Percentiles rank a stretch among this genome's conserved stretches.
Conservation (phyloP, 2,888 invertebrate genomes). For the Eupeodes luniger region DNA sequence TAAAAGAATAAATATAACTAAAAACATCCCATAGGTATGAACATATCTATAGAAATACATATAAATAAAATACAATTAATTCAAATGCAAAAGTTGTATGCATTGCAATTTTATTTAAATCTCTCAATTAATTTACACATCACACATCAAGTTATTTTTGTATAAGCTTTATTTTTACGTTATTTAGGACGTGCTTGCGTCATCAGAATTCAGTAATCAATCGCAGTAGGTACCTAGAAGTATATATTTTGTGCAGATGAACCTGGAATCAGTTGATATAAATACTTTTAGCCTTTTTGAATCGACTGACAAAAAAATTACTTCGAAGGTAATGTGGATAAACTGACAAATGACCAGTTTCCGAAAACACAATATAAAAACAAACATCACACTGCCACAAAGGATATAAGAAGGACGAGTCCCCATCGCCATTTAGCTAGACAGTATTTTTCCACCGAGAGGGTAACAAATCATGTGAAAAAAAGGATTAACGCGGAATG, state of each 20-base stretch:
- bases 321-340: slow-evolving; percentile 46
- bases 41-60: not conserved
- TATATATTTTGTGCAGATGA: not conserved
- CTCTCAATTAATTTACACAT: slow-evolving; percentile 23
- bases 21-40: not conserved
- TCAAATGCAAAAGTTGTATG: slow-evolving; percentile 4
- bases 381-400: not conserved
- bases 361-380: slow-evolving; percentile 23
- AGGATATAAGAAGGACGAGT: slow-evolving; percentile 24
- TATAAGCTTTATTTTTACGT: not conserved
- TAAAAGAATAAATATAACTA: not conserved
- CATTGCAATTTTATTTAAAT: slow-evolving; percentile 31
- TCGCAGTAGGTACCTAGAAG: not conserved
- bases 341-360: slow-evolving; percentile 47
- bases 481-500: slow-evolving; percentile 54
- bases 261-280: slow-evolving; percentile 13
- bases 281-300: not conserved
- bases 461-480: slow-evolving; percentile 67
- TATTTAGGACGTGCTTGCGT: not conserved
- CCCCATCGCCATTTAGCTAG: slow-evolving; percentile 4
- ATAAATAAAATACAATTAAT: slow-evolving; percentile 13
- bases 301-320: slow-evolving; percentile 11
- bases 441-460: slow-evolving; percentile 39
- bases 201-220: slow-evolving; percentile 9
- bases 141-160: slow-evolving; percentile 15